Conservation (phyloP, 2,888 invertebrate genomes). For the Thymelicus lineola region DNA sequence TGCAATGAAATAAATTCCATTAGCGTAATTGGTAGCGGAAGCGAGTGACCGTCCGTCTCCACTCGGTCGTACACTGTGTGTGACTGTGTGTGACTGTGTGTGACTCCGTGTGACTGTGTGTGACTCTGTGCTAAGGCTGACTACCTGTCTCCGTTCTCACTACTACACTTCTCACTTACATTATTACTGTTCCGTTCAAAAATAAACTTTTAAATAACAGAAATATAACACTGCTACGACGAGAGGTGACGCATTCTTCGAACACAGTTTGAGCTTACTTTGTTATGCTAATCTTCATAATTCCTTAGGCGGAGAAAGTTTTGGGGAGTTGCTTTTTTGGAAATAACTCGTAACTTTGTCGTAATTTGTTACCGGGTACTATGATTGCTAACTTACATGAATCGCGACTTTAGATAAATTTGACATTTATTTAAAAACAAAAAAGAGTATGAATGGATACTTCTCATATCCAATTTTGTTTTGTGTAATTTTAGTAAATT, state of each 20-base stretch:
- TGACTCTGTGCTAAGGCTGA: slow-evolving; percentile 17
- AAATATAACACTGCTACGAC: slow-evolving; percentile 62
- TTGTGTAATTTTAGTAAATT: not conserved
- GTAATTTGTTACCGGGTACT: slow-evolving; percentile 71
- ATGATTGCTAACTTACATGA: slow-evolving; percentile 57
- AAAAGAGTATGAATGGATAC: not conserved
- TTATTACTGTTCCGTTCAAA: slow-evolving; percentile 18
- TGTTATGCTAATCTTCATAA: slow-evolving; percentile 85
- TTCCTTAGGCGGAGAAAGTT: slow-evolving; percentile 80
- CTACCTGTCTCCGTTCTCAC: slow-evolving; percentile 19
- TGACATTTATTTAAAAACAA: not conserved
- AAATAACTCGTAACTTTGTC: slow-evolving; percentile 80
- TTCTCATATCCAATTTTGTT: not conserved
- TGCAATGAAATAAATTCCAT: slow-evolving; percentile 78
- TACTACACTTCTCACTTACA: not conserved
- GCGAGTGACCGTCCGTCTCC: slow-evolving; percentile 57
- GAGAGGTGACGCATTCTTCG: slow-evolving; percentile 71
- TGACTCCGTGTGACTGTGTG: not conserved
- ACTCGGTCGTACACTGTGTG: slow-evolving; percentile 19
- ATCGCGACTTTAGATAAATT: slow-evolving; percentile 23
- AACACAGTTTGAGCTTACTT: slow-evolving; percentile 79
- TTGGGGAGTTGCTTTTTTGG: slow-evolving; percentile 76
- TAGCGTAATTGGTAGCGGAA: slow-evolving; percentile 74
- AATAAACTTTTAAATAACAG: slow-evolving; percentile 47
- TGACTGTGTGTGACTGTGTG: not conserved